Base-by-base conservation (phyloP, 2,888 invertebrate species). In the Agrilus biguttatus region DNA sequence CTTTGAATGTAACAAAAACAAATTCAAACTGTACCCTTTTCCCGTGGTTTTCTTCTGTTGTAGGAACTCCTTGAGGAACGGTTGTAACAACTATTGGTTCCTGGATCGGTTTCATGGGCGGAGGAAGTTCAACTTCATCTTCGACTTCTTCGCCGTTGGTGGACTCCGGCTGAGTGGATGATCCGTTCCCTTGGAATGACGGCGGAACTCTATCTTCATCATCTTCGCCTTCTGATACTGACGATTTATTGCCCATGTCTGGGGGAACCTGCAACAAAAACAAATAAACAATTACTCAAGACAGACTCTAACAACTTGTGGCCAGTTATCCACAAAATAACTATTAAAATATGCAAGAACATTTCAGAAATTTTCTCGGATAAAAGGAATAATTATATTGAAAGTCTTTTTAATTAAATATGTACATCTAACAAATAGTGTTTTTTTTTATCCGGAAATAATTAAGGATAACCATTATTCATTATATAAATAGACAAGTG, bases 81-180 rank as follows among this genome's bases (percentile, higher is more conserved):
- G 62, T 54, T 12, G 63, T 57, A 3, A 63, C 64, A 45, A 65
- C 49, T 41, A 64, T 62, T 4, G 64, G 50, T 57, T 85, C 89
- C 62, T 87, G 83, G 53, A 91, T 86, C n/a, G 89, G 89, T 61
- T 90, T 88, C 95, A 93, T 93, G 2, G 93, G 92, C 33, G 95
- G 93, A 41, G 93, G 95, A 53, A 93, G 70, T 67, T 91, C 92
- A 12, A 89, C 75, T 59, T 88, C 87, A 51, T 82, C 83, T 51
- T 83, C 83, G 12, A 70, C 76, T 57, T 86, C 88, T 57, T 88
- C 88, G 43, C 78, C 71, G 42, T 73, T 69, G 36, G 73, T 66
- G 46, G 64, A 62, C 10, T 59, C 52, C 51, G 62, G 47, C 8
- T 52, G 51, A 35, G 47, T 40, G 7, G 36, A 33, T 7, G 40